Percentiles rank a stretch among this genome's conserved stretches.
phyloP scores from a whole-genome alignment of 2,888 invertebrate genomes.

The Agrochola litura region DNA sequence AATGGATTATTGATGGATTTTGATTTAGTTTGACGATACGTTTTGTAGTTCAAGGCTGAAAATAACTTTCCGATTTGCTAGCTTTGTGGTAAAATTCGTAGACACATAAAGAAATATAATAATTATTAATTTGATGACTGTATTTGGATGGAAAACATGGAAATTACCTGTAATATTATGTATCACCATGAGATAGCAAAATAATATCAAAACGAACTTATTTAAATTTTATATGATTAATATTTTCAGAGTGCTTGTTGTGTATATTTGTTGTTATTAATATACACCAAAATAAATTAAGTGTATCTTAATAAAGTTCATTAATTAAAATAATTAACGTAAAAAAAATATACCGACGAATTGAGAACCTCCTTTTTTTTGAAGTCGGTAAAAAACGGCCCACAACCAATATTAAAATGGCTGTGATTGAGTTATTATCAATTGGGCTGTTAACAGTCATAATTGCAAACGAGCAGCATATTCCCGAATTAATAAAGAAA shows the following conservation, averaged over 20 bases:
- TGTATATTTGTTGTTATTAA: background rate
- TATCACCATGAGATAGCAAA: background rate
- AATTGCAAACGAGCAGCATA: background rate
- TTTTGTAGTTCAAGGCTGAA: background rate
- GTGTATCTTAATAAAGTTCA: background rate
- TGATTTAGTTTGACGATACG: no score
- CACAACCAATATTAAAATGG: constrained; percentile 8
- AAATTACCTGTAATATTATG: background rate
- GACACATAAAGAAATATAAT: background rate
- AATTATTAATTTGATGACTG: background rate
- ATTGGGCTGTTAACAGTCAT: constrained; percentile 8
- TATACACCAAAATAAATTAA: background rate
- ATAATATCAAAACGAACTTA: background rate
- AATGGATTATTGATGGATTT: no score
- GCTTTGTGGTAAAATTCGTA: background rate
- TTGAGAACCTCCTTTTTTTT: no score
- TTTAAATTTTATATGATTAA: no score
- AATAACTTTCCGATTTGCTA: background rate
- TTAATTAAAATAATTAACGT: constrained; percentile 12
- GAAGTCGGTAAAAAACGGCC: no score
- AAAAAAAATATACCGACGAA: no score
- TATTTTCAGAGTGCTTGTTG: background rate
- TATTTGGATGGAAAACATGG: background rate
- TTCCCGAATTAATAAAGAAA: constrained; percentile 3
- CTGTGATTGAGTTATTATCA: constrained; percentile 25